Evolutionary conservation across 92 coral and sea anemone genomes (phyloP).

Genomic region (Parazoanthus darwini): DNA sequence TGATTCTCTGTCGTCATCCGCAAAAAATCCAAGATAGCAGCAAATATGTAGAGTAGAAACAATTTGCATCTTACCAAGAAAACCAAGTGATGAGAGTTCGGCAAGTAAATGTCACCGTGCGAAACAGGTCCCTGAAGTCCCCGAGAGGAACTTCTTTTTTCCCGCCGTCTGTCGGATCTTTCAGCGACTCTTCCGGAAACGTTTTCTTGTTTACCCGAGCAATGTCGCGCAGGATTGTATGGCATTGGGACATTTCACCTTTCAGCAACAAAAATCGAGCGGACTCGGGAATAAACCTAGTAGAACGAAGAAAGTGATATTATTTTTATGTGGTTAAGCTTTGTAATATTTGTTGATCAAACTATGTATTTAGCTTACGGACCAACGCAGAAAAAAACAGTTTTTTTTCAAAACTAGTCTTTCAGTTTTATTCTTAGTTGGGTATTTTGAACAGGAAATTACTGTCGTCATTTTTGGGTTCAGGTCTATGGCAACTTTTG

Average conservation of each 20-base stretch:
- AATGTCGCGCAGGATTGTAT: slow-evolving; percentile 15
- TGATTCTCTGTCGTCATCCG: no score
- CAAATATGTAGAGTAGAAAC: neutral
- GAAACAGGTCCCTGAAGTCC: slow-evolving; percentile 21
- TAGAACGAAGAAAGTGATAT: neutral
- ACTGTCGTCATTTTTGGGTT: neutral
- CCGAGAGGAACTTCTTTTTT: neutral
- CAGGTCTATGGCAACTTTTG: neutral
- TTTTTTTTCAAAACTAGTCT: no score
- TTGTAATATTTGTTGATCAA: no score
- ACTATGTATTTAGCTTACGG: no score
- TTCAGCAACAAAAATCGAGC: neutral
- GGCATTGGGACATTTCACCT: slow-evolving; percentile 9
- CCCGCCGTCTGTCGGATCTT: slow-evolving; percentile 27
- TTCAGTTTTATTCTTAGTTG: neutral
- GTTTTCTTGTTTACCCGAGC: slow-evolving; percentile 19
- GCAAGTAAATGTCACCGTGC: neutral
- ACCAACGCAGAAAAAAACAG: no score
- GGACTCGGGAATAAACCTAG: slow-evolving; percentile 24
- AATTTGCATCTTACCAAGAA: neutral
- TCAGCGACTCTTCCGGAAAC: slow-evolving; percentile 10
- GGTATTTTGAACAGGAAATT: neutral
- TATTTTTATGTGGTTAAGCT: neutral
- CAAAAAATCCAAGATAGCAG: no score
- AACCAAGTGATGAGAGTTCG: slow-evolving; percentile 14